phyloP scores from a whole-genome alignment of 2,888 invertebrate species.

The Leptura quadrifasciata region DNA sequence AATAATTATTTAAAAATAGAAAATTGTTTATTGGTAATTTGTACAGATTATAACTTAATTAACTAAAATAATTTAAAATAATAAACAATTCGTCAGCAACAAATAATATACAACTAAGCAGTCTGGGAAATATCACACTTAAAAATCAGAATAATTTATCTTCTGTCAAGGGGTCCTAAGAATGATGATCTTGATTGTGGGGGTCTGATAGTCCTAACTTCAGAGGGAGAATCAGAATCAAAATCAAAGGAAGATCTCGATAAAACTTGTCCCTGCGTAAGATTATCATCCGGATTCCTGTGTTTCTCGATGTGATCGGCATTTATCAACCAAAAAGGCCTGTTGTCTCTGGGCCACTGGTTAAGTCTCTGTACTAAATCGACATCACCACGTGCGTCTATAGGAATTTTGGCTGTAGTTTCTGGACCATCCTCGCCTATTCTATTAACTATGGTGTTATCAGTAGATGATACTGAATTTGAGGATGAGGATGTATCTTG shows the following conservation, averaged over 20 bases:
- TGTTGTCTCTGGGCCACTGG: constrained; percentile 80
- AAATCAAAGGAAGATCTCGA: not conserved
- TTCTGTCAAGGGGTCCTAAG: not conserved
- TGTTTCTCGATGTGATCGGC: constrained; percentile 78
- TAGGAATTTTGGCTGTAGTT: constrained; percentile 75
- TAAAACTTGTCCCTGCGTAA: not conserved
- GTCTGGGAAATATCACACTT: constrained; percentile 21
- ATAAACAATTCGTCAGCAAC: constrained; percentile 10
- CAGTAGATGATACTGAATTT: constrained; percentile 22
- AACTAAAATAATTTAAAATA: constrained; percentile 1
- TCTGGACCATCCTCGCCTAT: constrained; percentile 75
- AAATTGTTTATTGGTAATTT: no score
- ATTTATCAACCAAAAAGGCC: constrained; percentile 85
- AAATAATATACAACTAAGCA: not conserved
- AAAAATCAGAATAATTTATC: constrained; percentile 4
- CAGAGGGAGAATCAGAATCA: not conserved
- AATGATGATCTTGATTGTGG: constrained; percentile 2
- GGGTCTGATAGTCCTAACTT: not conserved
- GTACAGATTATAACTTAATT: no score
- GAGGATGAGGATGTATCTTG: constrained; percentile 55
- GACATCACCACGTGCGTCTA: constrained; percentile 81
- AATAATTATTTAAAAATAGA: no score
- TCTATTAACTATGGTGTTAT: constrained; percentile 73
- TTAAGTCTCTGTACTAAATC: constrained; percentile 79
- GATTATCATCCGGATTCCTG: constrained; percentile 43